Percentiles rank a stretch among this genome's conserved stretches.
phyloP scores from a whole-genome alignment of 1,140 invertebrate species.

The Manduca sexta region DNA sequence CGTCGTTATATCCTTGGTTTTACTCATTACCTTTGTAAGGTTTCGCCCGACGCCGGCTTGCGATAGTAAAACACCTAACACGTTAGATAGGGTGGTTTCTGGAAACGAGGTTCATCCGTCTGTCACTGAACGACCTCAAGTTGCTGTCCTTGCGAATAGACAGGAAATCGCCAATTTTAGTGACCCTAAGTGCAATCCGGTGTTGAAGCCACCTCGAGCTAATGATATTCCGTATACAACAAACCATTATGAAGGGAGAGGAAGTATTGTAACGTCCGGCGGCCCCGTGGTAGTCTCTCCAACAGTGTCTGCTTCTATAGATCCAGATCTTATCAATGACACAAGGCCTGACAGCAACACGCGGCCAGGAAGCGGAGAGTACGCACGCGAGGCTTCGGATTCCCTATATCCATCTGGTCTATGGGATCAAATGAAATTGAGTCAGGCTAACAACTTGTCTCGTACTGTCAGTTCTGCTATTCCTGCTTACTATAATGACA shows the following conservation, averaged over 20 bases:
- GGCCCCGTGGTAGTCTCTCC: slow-evolving; percentile 79
- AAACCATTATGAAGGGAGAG: slow-evolving; percentile 76
- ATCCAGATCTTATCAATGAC: slow-evolving; percentile 88
- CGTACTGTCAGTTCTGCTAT: slow-evolving; percentile 70
- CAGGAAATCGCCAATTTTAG: slow-evolving; percentile 69
- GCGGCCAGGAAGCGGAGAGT: slow-evolving; percentile 78
- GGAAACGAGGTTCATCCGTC: slow-evolving; percentile 74
- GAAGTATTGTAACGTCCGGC: slow-evolving; percentile 75
- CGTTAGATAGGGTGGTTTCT: slow-evolving; percentile 79
- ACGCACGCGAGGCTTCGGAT: slow-evolving; percentile 79
- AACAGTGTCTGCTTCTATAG: slow-evolving; percentile 81
- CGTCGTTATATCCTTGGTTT: slow-evolving; percentile 82
- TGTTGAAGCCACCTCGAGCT: slow-evolving; percentile 79
- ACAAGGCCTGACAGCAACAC: slow-evolving; percentile 75
- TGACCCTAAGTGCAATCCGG: slow-evolving; percentile 75
- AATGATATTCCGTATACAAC: slow-evolving; percentile 78
- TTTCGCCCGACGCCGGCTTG: slow-evolving; percentile 80
- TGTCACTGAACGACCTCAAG: slow-evolving; percentile 67
- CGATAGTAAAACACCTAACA: slow-evolving; percentile 83
- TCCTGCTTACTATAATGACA: slow-evolving; percentile 79
- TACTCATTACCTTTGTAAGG: slow-evolving; percentile 82
- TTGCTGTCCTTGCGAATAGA: slow-evolving; percentile 57
- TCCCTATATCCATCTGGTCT: slow-evolving; percentile 81
- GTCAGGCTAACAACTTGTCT: slow-evolving; percentile 68
- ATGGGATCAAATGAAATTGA: slow-evolving; percentile 76